phyloP scores from a whole-genome alignment of 1,140 invertebrate species.

The Himalopsyche phryganea region DNA sequence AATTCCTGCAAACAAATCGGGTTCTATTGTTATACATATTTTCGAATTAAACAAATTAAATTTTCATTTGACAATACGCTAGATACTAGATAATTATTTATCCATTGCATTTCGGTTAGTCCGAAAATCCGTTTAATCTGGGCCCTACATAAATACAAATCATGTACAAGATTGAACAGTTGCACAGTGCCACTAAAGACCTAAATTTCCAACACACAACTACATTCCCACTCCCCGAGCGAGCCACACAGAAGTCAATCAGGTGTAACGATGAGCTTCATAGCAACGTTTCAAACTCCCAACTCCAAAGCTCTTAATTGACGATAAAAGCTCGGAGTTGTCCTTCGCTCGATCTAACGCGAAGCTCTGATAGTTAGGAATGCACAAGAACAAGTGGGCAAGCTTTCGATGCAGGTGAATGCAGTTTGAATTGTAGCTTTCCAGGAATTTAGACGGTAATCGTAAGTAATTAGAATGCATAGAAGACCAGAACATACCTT shows the following conservation, averaged over 20 bases:
- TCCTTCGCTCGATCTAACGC: not conserved
- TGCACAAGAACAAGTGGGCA: not conserved
- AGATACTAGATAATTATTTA: no score
- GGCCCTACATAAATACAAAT: no score
- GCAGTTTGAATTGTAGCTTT: not conserved
- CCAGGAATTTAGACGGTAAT: no score
- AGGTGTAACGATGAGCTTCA: slow-evolving; percentile 23
- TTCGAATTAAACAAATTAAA: no score
- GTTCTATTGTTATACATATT: no score
- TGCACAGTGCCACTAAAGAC: not conserved
- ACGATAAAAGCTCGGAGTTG: slow-evolving; percentile 23
- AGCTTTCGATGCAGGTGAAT: slow-evolving; percentile 3
- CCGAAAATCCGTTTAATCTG: no score
- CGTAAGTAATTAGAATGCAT: no score
- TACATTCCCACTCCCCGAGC: slow-evolving; percentile 15
- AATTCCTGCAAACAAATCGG: no score
- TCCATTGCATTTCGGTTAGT: no score
- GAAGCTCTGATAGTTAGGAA: no score
- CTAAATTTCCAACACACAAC: not conserved
- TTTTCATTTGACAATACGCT: no score
- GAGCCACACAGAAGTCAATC: slow-evolving; percentile 26
- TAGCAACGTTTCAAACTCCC: slow-evolving; percentile 5
- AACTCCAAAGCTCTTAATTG: slow-evolving; percentile 28
- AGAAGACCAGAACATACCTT: no score
- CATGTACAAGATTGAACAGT: not conserved